Conservation (phyloP, 1,140 invertebrate species). For the Drosophila jambulina region DNA sequence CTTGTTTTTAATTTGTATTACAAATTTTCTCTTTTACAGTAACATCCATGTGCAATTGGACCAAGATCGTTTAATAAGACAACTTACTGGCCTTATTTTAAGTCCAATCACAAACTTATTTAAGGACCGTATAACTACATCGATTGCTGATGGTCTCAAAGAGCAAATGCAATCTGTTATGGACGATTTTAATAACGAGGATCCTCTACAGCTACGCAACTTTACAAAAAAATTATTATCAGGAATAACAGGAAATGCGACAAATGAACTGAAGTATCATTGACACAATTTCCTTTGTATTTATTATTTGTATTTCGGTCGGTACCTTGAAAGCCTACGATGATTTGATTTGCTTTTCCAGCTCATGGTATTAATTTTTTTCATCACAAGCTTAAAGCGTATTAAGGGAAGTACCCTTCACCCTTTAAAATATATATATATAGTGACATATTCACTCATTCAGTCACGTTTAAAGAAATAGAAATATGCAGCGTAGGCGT, state of each 20-base stretch:
- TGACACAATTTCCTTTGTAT: background rate
- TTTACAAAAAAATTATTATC: conserved; percentile 72
- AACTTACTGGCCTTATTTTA: conserved; percentile 73
- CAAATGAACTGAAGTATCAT: background rate
- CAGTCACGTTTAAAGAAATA: too few species aligned
- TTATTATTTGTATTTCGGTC: too few species aligned
- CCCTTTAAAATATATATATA: too few species aligned
- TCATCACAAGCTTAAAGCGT: too few species aligned
- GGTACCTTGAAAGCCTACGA: too few species aligned
- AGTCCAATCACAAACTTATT: conserved; percentile 79
- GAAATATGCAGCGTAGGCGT: too few species aligned
- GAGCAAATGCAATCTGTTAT: conserved; percentile 76
- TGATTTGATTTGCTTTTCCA: too few species aligned
- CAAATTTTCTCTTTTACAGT: conserved; percentile 33
- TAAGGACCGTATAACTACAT: conserved; percentile 76
- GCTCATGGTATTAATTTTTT: too few species aligned
- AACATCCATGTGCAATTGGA: conserved; percentile 78
- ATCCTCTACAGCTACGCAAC: conserved; percentile 68
- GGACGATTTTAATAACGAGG: conserved; percentile 77
- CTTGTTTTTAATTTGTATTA: background rate
- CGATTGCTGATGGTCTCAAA: conserved; percentile 76
- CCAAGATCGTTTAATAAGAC: conserved; percentile 62
- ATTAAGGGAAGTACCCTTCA: too few species aligned
- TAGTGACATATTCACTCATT: too few species aligned
- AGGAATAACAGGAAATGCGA: conserved; percentile 51